Conservation (phyloP, 1,140 invertebrate species). For the Eumeta japonica region DNA sequence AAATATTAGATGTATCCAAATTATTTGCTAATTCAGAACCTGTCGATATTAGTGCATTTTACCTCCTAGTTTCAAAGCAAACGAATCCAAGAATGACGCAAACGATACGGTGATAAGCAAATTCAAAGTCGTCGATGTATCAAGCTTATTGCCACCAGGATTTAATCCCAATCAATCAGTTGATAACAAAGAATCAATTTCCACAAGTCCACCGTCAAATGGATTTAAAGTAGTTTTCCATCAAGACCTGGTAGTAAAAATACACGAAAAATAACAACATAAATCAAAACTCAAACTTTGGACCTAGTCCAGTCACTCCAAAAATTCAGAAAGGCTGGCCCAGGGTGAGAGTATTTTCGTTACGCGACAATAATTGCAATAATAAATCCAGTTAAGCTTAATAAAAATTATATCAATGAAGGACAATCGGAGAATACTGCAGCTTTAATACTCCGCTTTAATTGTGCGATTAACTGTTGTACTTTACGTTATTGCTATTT, state of each 20-base stretch:
- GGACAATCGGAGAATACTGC: too few relatives aligned
- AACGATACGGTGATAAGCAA: slow-evolving; percentile 29
- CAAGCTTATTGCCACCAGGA: slow-evolving; percentile 62
- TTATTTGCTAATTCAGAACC: slow-evolving; percentile 50
- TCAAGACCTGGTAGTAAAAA: slow-evolving; percentile 73
- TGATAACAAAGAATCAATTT: slow-evolving; percentile 30
- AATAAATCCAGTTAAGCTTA: too few relatives aligned
- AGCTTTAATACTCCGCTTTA: too few relatives aligned
- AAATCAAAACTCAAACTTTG: slow-evolving; percentile 39
- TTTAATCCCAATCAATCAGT: slow-evolving; percentile 51
- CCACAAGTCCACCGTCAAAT: slow-evolving; percentile 47
- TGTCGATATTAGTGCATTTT: slow-evolving; percentile 63
- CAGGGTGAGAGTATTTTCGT: too few relatives aligned
- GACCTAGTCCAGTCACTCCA: slow-evolving; percentile 56
- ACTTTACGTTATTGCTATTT: slow-evolving; percentile 9
- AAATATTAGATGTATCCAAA: slow-evolving; percentile 33
- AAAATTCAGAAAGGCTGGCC: slow-evolving; percentile 81
- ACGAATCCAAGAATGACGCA: slow-evolving; percentile 21
- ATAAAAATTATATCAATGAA: too few relatives aligned
- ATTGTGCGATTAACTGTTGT: not conserved
- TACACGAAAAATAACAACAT: slow-evolving; percentile 63
- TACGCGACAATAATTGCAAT: too few relatives aligned
- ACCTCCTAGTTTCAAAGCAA: slow-evolving; percentile 64
- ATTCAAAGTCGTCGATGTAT: slow-evolving; percentile 58
- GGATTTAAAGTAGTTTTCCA: slow-evolving; percentile 75